Conservation (phyloP, 2,888 invertebrate species). For the Lasioglossum morio region DNA sequence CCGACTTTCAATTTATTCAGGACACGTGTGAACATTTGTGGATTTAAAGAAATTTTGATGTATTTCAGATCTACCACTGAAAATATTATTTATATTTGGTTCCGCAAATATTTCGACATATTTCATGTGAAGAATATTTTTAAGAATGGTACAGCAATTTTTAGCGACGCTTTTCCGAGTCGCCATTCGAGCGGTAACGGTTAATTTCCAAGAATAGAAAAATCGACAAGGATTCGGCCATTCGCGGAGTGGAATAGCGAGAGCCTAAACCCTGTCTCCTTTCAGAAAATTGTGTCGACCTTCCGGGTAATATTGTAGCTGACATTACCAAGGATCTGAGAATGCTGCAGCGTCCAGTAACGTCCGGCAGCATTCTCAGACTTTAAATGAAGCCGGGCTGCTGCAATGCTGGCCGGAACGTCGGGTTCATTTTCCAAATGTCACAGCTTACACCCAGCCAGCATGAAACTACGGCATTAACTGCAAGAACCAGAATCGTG, state of each 20-base stretch:
- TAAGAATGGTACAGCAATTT: no score
- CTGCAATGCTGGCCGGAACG: background rate
- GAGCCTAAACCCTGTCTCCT: background rate
- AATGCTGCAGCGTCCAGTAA: background rate
- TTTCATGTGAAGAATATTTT: no score
- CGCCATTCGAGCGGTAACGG: no score
- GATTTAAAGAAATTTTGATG: no score
- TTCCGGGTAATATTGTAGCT: background rate
- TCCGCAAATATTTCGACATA: no score
- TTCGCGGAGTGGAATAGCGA: background rate
- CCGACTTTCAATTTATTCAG: no score
- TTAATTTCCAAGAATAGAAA: background rate
- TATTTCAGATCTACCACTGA: no score
- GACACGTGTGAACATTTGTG: no score
- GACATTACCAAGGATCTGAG: constrained; percentile 1
- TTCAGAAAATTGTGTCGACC: constrained; percentile 18
- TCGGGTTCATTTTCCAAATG: constrained; percentile 28
- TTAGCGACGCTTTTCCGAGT: no score
- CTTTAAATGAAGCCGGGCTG: constrained; percentile 14
- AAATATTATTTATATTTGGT: no score
- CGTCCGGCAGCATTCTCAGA: constrained; percentile 17
- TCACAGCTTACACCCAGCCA: constrained; percentile 11
- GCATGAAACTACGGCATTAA: constrained; percentile 20
- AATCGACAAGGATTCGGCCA: background rate
- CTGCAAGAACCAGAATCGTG: constrained; percentile 15